phyloP scores from a whole-genome alignment of 2,888 invertebrate genomes.

The Drosophila mulleri region DNA sequence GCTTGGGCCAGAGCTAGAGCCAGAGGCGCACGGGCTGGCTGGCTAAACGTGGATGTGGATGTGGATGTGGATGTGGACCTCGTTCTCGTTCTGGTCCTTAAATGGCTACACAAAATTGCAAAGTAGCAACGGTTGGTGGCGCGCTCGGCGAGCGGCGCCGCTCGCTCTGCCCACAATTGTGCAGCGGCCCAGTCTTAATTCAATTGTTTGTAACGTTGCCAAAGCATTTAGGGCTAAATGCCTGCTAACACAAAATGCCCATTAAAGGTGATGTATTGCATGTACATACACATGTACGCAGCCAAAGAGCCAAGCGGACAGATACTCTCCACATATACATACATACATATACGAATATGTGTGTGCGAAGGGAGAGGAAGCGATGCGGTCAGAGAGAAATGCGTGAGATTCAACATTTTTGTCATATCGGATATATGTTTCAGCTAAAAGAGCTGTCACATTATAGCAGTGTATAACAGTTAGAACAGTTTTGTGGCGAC shows the following conservation, averaged over 20 bases:
- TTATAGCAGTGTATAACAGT: neutral
- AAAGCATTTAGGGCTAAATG: slow-evolving; percentile 67
- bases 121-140: neutral
- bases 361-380: neutral
- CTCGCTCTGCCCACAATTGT: slow-evolving; percentile 31
- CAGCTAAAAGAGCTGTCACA: neutral
- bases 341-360: neutral
- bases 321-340: neutral
- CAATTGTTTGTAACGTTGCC: slow-evolving; percentile 69
- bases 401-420: slow-evolving; percentile 1
- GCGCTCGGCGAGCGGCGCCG: neutral
- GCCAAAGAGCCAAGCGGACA: neutral
- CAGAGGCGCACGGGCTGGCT: slow-evolving; percentile 1
- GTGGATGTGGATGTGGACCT: slow-evolving; percentile 3
- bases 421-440: neutral
- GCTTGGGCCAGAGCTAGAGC: slow-evolving; percentile 23
- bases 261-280: slow-evolving; percentile 70
- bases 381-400: neutral
- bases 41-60: neutral
- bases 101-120: slow-evolving; percentile 55
- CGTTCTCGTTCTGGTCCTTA: slow-evolving; percentile 29
- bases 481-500: neutral
- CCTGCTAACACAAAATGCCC: slow-evolving; percentile 72
- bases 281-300: neutral
- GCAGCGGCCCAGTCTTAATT: slow-evolving; percentile 63